Evolutionary conservation across 64 coral and sea anemone genomes (phyloP).

Genomic region (Dendrophyllia cribrosa): DNA sequence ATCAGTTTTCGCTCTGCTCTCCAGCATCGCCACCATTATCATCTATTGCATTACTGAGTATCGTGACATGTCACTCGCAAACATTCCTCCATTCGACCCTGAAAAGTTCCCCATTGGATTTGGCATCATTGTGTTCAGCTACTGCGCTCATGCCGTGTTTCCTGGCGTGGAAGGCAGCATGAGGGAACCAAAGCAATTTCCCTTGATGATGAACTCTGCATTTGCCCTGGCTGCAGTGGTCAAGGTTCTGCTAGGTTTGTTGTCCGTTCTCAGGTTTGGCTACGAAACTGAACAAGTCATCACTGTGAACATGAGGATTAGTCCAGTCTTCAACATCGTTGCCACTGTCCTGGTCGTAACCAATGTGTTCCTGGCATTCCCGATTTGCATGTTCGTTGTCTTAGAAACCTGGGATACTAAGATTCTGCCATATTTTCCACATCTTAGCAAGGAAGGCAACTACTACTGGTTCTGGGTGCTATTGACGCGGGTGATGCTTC

Average conservation of each 20-base stretch:
- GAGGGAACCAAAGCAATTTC: constrained; percentile 87
- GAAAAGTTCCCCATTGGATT: constrained; percentile 86
- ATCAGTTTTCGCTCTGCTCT: constrained; percentile 81
- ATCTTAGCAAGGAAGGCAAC: constrained; percentile 67
- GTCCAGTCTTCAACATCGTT: constrained; percentile 69
- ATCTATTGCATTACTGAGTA: constrained; percentile 84
- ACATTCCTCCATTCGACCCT: constrained; percentile 73
- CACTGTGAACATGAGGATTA: constrained; percentile 80
- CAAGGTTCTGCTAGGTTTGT: constrained; percentile 82
- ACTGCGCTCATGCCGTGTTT: constrained; percentile 93
- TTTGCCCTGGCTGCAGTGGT: constrained; percentile 74
- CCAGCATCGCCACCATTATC: constrained; percentile 71
- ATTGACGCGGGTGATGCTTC: constrained; percentile 70
- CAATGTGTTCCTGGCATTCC: constrained; percentile 94
- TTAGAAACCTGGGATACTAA: constrained; percentile 88
- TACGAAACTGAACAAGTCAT: constrained; percentile 79
- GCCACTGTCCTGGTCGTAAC: constrained; percentile 76
- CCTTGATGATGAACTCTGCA: constrained; percentile 88
- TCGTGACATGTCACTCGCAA: constrained; percentile 58
- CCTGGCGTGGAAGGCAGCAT: constrained; percentile 93
- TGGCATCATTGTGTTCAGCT: constrained; percentile 95
- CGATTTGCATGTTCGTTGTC: constrained; percentile 90
- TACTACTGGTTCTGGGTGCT: constrained; percentile 92
- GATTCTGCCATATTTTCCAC: constrained; percentile 81
- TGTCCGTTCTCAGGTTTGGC: constrained; percentile 89